Base-by-base conservation (phyloP, 2,888 invertebrate species). In the Tenthredo distinguenda region DNA sequence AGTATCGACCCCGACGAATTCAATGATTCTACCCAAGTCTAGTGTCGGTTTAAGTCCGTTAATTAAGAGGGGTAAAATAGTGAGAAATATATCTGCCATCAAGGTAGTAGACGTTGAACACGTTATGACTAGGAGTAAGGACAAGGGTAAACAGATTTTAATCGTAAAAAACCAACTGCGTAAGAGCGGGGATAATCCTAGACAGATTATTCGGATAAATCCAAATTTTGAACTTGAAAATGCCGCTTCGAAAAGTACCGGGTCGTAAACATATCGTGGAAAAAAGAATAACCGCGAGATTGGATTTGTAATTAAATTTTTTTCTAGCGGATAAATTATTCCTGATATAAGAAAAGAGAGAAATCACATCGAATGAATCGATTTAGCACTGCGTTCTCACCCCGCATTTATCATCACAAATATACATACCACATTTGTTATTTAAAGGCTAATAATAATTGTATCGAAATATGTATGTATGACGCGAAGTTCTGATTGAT, bases 11-110 rank as follows among this genome's bases (percentile, higher is more conserved):
- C 12, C 86, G 34, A 91, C 90, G 82, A 90, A 89, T 85, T 88
- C 91, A 0, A 85, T 90, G 1, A 92, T 92, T 50, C 88, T 92
- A n/a, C 92, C 91, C 0, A 92, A 90, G 84, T 65, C 87, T 26
- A 88, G 89, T n/a, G 84, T 85, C 12, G 86, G 65, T 6, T 4
- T 34, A 50, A 87, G 83, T 34, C 71, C 87, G 2, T 79, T 87
- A 6, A 86, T 89, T 31, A 84, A 88, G 0, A 87, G 84, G 26
- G 85, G 87, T 0, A 87, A 89, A 5, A 47, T 89, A 5, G 87
- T 91, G 18, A 90, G 89, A 76, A 86, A 89, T 34, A 84, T 91
- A 62, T 90, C 92, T 4, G 74, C 89, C 0, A 68, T 92, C n/a
- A 90, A 89, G 55, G 88, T 92, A 12, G 85, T 88, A 58, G 88